Evolutionary conservation across 2,888 invertebrate species (phyloP).

Genomic region (Anorthoa munda): DNA sequence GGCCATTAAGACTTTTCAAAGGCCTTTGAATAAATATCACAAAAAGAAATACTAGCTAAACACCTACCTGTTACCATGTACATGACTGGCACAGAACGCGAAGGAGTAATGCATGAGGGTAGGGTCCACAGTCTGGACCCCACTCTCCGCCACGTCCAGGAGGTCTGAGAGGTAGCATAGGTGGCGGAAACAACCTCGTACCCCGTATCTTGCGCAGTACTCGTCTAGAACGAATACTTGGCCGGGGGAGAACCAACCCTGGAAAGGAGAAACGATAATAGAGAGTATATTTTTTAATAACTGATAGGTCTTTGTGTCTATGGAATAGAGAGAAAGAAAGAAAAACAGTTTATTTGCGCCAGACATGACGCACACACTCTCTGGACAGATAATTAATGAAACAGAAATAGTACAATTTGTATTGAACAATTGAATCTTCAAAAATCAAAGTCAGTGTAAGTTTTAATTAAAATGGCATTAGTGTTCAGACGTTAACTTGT

Average conservation of each 20-base stretch:
- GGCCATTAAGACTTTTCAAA: background rate
- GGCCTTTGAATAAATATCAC: background rate
- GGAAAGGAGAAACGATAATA: background rate
- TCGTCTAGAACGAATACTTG: slow-evolving; percentile 99
- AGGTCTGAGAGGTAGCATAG: slow-evolving; percentile 98
- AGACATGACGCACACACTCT: no score
- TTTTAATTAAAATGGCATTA: no score
- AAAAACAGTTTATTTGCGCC: no score
- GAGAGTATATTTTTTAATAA: no score
- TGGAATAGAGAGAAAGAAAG: no score
- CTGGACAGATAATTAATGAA: no score
- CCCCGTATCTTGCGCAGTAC: slow-evolving; percentile 99
- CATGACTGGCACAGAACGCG: slow-evolving; percentile 99
- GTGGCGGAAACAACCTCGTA: slow-evolving; percentile 99
- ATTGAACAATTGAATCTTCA: no score
- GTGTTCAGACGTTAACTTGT: no score
- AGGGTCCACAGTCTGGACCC: slow-evolving; percentile 98
- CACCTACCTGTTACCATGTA: slow-evolving; percentile 98
- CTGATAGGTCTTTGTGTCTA: no score
- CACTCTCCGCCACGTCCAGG: slow-evolving; percentile 98
- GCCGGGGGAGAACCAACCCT: slow-evolving; percentile 99
- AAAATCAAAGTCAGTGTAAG: no score
- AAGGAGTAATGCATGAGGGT: slow-evolving; percentile 99
- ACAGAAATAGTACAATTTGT: no score
- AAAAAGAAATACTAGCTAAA: slow-evolving; percentile 20